A percentile compares a stretch with the other conserved stretches of the same genome.
Conservation (phyloP, 2,888 invertebrate genomes). For the Dryobotodes eremita region DNA sequence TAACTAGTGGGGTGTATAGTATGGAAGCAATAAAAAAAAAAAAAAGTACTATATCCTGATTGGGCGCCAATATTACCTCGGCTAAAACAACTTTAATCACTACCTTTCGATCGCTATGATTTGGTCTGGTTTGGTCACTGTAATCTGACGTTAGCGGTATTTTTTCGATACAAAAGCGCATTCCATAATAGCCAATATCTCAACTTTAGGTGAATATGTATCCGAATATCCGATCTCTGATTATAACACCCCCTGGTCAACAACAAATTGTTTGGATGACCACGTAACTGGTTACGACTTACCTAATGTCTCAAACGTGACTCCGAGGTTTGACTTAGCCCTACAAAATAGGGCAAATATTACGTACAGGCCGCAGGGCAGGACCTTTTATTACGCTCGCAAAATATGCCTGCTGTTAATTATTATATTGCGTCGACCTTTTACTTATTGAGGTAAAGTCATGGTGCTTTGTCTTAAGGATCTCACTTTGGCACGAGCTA, state of each 20-base stretch:
- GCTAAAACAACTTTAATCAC: too few relatives aligned
- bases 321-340: not conserved
- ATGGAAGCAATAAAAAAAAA: too few relatives aligned
- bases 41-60: too few relatives aligned
- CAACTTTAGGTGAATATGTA: too few relatives aligned
- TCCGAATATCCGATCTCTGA: not conserved
- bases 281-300: conserved; percentile 10
- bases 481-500: not conserved
- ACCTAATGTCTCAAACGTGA: conserved; percentile 29
- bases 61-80: too few relatives aligned
- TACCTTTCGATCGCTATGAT: too few relatives aligned
- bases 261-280: not conserved
- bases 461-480: conserved; percentile 4
- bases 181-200: too few relatives aligned
- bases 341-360: conserved; percentile 11
- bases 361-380: not conserved
- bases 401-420: conserved; percentile 16
- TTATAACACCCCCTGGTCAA: not conserved
- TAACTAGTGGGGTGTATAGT: too few relatives aligned
- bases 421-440: conserved; percentile 22
- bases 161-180: too few relatives aligned
- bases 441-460: not conserved
- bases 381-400: conserved; percentile 18
- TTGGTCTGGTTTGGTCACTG: too few relatives aligned
- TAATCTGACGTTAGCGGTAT: too few relatives aligned